phyloP scores from a whole-genome alignment of 2,797 vertebrate species.

The Hirundo rustica region DNA sequence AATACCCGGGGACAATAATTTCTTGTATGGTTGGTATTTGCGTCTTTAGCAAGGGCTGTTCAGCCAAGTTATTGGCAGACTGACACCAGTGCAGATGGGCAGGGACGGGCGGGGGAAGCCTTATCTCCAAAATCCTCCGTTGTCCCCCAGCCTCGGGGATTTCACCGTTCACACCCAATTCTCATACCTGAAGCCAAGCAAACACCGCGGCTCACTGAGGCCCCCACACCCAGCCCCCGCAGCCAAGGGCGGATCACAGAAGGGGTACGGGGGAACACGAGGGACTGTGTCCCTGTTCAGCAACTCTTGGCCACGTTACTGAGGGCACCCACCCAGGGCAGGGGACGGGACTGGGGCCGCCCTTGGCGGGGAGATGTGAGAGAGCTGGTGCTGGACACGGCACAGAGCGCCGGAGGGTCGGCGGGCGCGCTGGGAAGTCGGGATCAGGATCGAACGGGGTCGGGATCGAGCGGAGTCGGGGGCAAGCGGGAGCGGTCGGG shows the following conservation, averaged over 20 bases:
- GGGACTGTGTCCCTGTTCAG: background rate
- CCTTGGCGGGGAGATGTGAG: rapidly evolving
- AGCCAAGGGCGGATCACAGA: background rate
- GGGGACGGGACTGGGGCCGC: background rate
- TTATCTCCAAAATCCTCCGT: rapidly evolving
- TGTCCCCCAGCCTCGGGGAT: background rate
- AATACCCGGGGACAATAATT: background rate
- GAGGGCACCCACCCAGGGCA: background rate
- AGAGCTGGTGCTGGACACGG: background rate
- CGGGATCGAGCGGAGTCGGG: background rate
- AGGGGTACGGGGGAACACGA: rapidly evolving
- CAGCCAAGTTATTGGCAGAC: background rate
- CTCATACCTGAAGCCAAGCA: background rate
- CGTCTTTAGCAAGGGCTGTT: background rate
- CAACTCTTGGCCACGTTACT: background rate
- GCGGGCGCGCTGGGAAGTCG: background rate
- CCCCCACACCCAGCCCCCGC: background rate
- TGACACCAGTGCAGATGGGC: background rate
- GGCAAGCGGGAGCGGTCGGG: too few relatives aligned
- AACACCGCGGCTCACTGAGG: background rate
- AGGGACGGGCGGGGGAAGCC: background rate
- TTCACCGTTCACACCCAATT: background rate
- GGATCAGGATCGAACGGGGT: background rate
- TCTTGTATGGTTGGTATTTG: background rate
- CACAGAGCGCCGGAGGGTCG: rapidly evolving